Conservation (phyloP, 2,888 invertebrate genomes). For the Ypsolopha scabrella region DNA sequence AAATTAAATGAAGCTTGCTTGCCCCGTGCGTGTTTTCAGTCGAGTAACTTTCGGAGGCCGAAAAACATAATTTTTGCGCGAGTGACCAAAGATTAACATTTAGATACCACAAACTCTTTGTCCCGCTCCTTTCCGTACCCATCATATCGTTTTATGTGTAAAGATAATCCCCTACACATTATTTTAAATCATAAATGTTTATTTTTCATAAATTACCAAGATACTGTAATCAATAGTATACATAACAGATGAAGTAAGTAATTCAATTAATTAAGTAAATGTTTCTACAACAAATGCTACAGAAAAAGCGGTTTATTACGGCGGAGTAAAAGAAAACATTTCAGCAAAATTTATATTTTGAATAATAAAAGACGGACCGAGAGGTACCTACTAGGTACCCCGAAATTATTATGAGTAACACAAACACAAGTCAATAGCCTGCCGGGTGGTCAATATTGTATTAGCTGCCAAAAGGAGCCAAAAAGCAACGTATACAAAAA, state of each 20-base stretch:
- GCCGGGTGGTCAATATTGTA: constrained; percentile 68
- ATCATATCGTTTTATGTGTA: not conserved
- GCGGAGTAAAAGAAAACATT: constrained; percentile 46
- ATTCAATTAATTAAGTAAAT: not conserved
- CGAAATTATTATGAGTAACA: constrained; percentile 64
- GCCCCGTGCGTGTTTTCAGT: constrained; percentile 35
- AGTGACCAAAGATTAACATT: constrained; percentile 68
- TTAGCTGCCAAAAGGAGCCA: constrained; percentile 68
- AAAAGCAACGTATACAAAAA: constrained; percentile 71
- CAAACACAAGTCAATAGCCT: constrained; percentile 70
- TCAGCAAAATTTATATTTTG: constrained; percentile 64
- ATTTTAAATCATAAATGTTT: not conserved
- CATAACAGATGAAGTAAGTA: not conserved
- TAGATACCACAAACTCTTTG: constrained; percentile 61
- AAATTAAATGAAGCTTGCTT: constrained; percentile 45
- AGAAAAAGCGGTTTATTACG: constrained; percentile 20
- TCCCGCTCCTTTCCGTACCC: constrained; percentile 27
- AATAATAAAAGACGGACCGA: constrained; percentile 60
- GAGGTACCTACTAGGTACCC: constrained; percentile 19
- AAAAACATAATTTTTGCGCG: constrained; percentile 70
- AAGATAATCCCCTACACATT: not conserved
- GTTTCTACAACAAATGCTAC: not conserved
- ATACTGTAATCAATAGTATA: not conserved
- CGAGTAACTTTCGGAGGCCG: constrained; percentile 49
- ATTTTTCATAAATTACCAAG: not conserved